These are phyloP conservation scores for Oreocharis arfaki DNA, from an alignment of 2,113 vertebrate species.

Conservation along the genomic window DNA sequence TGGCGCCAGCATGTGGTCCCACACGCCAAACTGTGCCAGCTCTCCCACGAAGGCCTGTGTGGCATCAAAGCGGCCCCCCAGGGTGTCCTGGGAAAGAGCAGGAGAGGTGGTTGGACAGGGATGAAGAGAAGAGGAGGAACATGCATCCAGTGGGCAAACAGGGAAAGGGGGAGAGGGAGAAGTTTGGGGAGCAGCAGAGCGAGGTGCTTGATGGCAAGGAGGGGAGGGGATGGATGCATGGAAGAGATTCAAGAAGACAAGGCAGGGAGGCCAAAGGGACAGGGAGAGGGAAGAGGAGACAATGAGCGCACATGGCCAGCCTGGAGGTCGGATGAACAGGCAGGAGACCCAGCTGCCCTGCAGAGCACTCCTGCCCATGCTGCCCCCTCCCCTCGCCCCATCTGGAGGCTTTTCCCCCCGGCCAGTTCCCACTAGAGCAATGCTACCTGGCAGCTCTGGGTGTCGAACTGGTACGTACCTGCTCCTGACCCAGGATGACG, in stretches of 20 bases:
- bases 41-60: slow-evolving; percentile 94
- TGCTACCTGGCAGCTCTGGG: fast-evolving
- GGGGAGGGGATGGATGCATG: background rate
- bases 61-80: slow-evolving; percentile 91
- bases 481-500: slow-evolving; percentile 93
- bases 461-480: slow-evolving; percentile 68
- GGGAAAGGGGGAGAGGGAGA: background rate
- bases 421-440: fast-evolving
- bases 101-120: background rate
- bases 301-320: fast-evolving
- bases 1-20: slow-evolving; percentile 87
- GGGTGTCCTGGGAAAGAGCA: slow-evolving; percentile 77
- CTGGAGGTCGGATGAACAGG: background rate
- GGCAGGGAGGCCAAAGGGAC: background rate
- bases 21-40: slow-evolving; percentile 90
- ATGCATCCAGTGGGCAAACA: background rate
- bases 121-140: background rate
- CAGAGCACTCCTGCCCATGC: fast-evolving
- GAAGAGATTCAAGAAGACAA: background rate
- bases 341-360: background rate
- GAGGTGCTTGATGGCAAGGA: background rate
- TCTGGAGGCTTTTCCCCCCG: background rate
- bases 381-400: fast-evolving
- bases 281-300: background rate
- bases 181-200: background rate